Base-by-base conservation (phyloP, 2,113 vertebrate species). In the Lepidothrix coronata region DNA sequence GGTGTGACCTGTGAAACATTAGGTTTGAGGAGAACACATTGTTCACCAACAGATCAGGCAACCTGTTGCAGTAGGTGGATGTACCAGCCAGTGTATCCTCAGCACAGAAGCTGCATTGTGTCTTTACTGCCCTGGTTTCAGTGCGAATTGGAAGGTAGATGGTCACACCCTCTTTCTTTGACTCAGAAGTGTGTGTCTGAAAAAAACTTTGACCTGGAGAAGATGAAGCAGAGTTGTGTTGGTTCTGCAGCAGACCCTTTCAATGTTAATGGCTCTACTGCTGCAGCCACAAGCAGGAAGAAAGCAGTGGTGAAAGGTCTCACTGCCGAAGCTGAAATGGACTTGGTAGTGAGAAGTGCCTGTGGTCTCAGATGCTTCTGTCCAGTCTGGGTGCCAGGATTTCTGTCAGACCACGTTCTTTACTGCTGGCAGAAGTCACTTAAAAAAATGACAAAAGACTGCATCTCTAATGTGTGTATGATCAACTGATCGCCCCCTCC, bases 401-500 rank as follows among this genome's bases (percentile, higher is more conserved):
- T 93, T 88, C 91, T 91, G 39, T 63, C 59, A 77, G 68, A 63
- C 43, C 30, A 4, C 31, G 33, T 55, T 84, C 48, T 91, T 83
- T 43, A 46, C 63, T 92, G 46, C 72, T 91, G 70, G 76, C 86
- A 84, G 51, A 88, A 91, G 68, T 91, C 79, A 63, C 37, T 54
- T 35, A 51, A 30, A 51, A 92, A 93, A 92, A 63, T 59, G 18
- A 51, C 28, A 83, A 14, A 94, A 80, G 46, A 12, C 68, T 71
- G n/a, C 51, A 24, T 80, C 39, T 80, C 76, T 88, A 54, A 80
- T 80, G 14, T 89, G 65, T 95, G 30, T 86, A 27, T 94, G 92
- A 94, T 92, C 88, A 94, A 76, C 79, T 93, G 92, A 86, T 84
- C 17, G 2, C 35, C 86, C 68, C 76, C 68, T 93, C 39, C 30